phyloP scores from a whole-genome alignment of 2,888 invertebrate genomes.

The Cheiracanthium punctorium region DNA sequence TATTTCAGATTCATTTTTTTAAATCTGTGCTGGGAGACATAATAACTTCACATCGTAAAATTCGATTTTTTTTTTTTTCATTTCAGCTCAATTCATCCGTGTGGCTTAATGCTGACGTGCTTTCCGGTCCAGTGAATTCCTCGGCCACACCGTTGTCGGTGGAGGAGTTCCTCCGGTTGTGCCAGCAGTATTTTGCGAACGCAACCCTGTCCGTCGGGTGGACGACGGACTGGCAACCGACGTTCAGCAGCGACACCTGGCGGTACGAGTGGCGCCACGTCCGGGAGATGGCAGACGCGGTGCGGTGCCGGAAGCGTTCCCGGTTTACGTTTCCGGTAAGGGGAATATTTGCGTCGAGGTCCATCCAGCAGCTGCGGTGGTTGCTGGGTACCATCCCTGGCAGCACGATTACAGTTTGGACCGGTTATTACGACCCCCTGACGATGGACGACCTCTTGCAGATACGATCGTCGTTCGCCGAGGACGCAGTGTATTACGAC shows the following conservation, averaged over 20 bases:
- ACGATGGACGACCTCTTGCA: conserved; percentile 81
- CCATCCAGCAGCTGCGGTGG: conserved; percentile 80
- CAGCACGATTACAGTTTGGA: conserved; percentile 88
- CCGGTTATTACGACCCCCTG: conserved; percentile 82
- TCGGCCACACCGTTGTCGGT: conserved; percentile 81
- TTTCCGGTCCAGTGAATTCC: conserved; percentile 84
- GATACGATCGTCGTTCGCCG: conserved; percentile 78
- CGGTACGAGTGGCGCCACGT: conserved; percentile 78
- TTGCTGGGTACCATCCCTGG: conserved; percentile 80
- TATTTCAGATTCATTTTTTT: too few relatives aligned
- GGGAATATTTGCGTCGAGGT: conserved; percentile 83
- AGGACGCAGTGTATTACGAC: conserved; percentile 84
- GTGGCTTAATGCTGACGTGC: conserved; percentile 92
- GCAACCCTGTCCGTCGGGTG: conserved; percentile 88
- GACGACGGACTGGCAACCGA: conserved; percentile 84
- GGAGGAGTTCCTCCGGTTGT: conserved; percentile 81
- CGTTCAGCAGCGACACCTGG: conserved; percentile 73
- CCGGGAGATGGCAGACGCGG: conserved; percentile 81
- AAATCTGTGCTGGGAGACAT: too few relatives aligned
- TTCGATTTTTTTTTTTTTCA: too few relatives aligned
- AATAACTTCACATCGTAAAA: too few relatives aligned
- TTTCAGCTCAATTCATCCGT: conserved; percentile 83
- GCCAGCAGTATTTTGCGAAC: conserved; percentile 80
- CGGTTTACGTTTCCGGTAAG: conserved; percentile 88
- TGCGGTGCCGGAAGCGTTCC: conserved; percentile 78